phyloP scores from a whole-genome alignment of 2,888 invertebrate species.

The Muscina levida region DNA sequence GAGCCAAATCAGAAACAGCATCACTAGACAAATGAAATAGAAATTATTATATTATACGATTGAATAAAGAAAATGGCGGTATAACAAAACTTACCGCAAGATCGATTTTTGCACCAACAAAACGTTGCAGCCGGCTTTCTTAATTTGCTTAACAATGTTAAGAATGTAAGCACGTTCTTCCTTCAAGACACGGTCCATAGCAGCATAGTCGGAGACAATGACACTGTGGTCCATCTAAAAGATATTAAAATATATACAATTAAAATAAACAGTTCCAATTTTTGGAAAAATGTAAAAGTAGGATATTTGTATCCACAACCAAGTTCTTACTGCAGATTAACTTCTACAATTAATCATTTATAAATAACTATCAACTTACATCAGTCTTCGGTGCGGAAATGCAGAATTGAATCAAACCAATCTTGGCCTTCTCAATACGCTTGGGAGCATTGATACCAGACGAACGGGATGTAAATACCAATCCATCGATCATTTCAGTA shows the following conservation, averaged over 20 bases:
- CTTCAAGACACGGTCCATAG: constrained; percentile 98
- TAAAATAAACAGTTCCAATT: background rate
- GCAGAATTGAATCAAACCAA: constrained; percentile 99
- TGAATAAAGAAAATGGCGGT: background rate
- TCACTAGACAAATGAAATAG: constrained; percentile 83
- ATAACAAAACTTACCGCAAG: constrained; percentile 82
- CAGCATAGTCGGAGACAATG: constrained; percentile 98
- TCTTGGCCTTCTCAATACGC: constrained; percentile 97
- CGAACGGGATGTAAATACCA: constrained; percentile 94
- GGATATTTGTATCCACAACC: background rate
- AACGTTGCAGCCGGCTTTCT: constrained; percentile 98
- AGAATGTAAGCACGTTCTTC: constrained; percentile 98
- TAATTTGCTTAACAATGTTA: constrained; percentile 99
- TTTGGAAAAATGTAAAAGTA: background rate
- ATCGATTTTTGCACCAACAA: constrained; percentile 92
- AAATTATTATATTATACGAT: background rate
- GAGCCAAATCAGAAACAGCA: constrained; percentile 96
- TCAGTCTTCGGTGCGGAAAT: constrained; percentile 99
- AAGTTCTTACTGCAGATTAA: too few species aligned
- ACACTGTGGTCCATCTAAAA: constrained; percentile 95
- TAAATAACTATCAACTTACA: too few species aligned
- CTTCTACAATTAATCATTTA: too few species aligned
- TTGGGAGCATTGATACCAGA: constrained; percentile 95
- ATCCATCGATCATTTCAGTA: constrained; percentile 96
- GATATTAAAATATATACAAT: background rate